Percentiles rank a stretch among this genome's conserved stretches.
phyloP scores from a whole-genome alignment of 2,888 invertebrate species.

The Lumbricus terrestris region DNA sequence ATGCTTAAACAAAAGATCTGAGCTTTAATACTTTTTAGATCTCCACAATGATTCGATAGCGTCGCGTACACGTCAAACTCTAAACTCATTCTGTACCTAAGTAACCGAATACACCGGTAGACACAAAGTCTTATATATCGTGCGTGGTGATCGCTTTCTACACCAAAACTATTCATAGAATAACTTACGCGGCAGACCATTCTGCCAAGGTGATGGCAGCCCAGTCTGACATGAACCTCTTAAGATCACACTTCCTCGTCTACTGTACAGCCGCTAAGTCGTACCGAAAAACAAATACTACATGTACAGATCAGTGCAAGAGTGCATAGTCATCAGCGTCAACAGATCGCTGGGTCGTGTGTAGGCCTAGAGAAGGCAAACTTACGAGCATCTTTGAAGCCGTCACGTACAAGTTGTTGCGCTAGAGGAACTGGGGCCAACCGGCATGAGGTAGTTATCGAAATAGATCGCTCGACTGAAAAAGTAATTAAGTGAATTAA shows the following conservation, averaged over 20 bases:
- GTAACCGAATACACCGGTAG: not conserved
- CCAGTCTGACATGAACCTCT: constrained; percentile 3
- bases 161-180: not conserved
- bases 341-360: not conserved
- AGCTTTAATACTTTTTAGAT: not conserved
- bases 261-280: not conserved
- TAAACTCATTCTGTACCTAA: not conserved
- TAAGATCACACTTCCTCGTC: not conserved
- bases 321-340: not conserved
- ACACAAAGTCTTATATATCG: not conserved
- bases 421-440: not conserved
- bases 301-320: not conserved
- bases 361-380: too few species aligned
- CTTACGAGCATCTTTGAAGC: not conserved
- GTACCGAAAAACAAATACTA: not conserved
- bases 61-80: not conserved
- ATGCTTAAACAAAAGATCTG: not conserved
- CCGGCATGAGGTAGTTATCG: too few species aligned
- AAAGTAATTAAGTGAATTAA: not conserved
- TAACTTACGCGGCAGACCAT: not conserved
- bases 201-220: not conserved
- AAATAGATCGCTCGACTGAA: not conserved
- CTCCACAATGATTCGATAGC: not conserved
- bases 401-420: not conserved
- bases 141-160: not conserved